A percentile compares a stretch with the other conserved stretches of the same genome.
Evolutionary conservation across 53 echinoderm and acorn worm species (phyloP).

Genomic region (Stichopus horrens): DNA sequence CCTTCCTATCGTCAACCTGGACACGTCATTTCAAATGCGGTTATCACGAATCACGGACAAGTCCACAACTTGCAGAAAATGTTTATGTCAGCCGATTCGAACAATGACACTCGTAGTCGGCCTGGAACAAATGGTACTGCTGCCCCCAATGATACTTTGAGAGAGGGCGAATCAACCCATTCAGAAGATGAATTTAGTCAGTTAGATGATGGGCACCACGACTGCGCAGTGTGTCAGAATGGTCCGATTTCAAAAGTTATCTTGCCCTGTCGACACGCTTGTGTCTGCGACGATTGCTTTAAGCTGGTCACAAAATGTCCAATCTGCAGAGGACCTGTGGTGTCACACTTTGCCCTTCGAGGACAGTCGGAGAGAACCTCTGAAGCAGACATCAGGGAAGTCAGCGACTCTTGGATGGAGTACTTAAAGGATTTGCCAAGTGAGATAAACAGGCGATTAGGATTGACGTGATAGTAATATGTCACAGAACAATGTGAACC

Average conservation of each 20-base stretch:
- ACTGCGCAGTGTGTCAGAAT: conserved; percentile 87
- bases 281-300: conserved; percentile 75
- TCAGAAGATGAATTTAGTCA: neutral
- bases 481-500: too few species aligned
- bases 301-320: conserved; percentile 76
- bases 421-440: conserved; percentile 49
- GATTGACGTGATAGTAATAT: conserved; percentile 37
- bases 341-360: conserved; percentile 58
- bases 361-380: neutral
- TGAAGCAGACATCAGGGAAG: neutral
- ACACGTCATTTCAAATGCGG: conserved; percentile 71
- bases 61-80: conserved; percentile 73
- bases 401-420: conserved; percentile 46
- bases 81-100: conserved; percentile 16
- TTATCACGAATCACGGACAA: conserved; percentile 65
- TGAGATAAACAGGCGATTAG: conserved; percentile 56
- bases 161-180: neutral
- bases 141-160: neutral
- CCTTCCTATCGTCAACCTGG: conserved; percentile 35
- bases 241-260: conserved; percentile 68
- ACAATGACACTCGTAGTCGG: neutral
- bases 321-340: conserved; percentile 75
- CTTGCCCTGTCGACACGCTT: conserved; percentile 86
- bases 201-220: conserved; percentile 20
- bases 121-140: neutral